These are phyloP conservation scores for Otocyon megalotis DNA, from an alignment of 2,113 vertebrate species.

Conservation along the genomic window DNA sequence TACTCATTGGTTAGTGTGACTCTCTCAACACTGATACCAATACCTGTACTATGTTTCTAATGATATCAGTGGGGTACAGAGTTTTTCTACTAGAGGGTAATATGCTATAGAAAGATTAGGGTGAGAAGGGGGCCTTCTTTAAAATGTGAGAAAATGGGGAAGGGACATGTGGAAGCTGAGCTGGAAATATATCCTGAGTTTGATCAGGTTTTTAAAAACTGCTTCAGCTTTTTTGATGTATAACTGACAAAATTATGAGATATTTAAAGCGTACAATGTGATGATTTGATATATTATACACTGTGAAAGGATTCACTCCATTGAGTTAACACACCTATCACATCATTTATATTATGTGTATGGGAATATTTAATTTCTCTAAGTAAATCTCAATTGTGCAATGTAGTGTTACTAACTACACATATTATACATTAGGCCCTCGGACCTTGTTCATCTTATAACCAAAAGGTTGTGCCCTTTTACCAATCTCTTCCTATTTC, in stretches of 20 bases:
- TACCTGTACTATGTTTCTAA: not conserved
- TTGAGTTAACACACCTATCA: not conserved
- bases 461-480: not conserved
- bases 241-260: not conserved
- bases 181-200: not conserved
- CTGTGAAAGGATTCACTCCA: not conserved
- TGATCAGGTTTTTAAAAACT: not conserved
- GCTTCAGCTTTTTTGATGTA: not conserved
- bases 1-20: not conserved
- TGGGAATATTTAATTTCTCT: constrained; percentile 7
- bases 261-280: not conserved
- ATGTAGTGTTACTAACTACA: not conserved
- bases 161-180: not conserved
- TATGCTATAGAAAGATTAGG: not conserved
- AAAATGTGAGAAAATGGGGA: constrained; percentile 11
- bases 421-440: not conserved
- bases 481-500: not conserved
- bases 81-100: not conserved
- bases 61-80: not conserved
- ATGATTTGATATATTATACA: not conserved
- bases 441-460: not conserved
- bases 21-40: not conserved
- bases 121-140: not conserved
- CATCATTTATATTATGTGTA: not conserved
- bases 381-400: constrained; percentile 8